Conservation (phyloP, 92 coral and sea anemone genomes). For the Parazoanthus swiftii region DNA sequence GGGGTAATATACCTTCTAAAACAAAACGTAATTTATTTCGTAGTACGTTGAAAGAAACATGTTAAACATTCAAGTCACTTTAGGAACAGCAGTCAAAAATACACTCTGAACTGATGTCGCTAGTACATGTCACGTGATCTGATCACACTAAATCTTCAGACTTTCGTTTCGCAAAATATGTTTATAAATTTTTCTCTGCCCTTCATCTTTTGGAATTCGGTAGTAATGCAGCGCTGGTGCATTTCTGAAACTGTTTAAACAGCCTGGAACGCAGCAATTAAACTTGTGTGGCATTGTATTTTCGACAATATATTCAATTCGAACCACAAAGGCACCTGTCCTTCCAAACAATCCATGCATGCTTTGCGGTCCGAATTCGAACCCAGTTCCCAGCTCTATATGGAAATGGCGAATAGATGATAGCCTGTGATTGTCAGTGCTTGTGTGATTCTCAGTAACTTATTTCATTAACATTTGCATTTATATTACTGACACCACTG, state of each 20-base stretch:
- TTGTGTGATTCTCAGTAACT: no score
- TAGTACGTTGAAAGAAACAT: no score
- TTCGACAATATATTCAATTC: background rate
- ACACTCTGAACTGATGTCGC: no score
- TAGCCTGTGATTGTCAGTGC: no score
- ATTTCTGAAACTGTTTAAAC: conserved; percentile 54
- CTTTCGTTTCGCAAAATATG: conserved; percentile 12
- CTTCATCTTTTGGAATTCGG: conserved; percentile 56
- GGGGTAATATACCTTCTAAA: no score
- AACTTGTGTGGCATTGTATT: conserved; percentile 39
- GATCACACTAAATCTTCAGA: no score
- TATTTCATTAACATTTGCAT: no score
- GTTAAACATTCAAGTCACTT: no score
- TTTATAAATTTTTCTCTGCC: conserved; percentile 37
- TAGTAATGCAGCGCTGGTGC: conserved; percentile 49
- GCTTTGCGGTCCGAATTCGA: conserved; percentile 8
- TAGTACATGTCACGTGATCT: no score
- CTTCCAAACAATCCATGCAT: conserved; percentile 26
- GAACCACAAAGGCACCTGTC: background rate
- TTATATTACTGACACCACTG: no score
- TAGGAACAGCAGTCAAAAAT: no score
- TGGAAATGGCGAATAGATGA: conserved; percentile 2
- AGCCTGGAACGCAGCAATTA: conserved; percentile 60
- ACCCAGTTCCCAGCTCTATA: conserved; percentile 1
- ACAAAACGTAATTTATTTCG: no score